Evolutionary conservation across 2,113 vertebrate species (phyloP).

Genomic region (Ptyas mucosa): DNA sequence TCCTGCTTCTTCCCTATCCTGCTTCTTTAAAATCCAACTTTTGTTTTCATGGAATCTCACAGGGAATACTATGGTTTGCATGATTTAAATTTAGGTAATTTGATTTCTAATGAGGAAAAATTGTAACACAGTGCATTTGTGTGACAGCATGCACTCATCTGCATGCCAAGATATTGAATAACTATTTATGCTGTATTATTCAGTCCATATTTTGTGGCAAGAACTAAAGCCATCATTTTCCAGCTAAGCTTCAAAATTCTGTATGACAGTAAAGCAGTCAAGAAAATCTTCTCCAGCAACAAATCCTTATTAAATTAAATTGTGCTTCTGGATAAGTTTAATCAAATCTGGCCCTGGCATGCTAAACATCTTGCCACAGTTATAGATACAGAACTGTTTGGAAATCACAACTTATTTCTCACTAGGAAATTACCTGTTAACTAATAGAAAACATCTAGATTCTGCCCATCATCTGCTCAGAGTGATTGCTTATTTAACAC

Average conservation of each 20-base stretch:
- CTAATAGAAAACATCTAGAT: constrained; percentile 58
- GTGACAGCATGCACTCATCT: not conserved
- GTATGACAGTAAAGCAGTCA: not conserved
- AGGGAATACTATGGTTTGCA: not conserved
- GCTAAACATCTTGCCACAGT: constrained; percentile 14
- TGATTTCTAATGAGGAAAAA: not conserved
- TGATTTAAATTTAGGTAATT: not conserved
- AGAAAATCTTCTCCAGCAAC: not conserved
- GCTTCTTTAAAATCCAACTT: not conserved
- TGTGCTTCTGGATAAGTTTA: not conserved
- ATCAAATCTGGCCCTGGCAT: not conserved
- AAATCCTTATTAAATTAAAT: constrained; percentile 2
- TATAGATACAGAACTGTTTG: constrained; percentile 27
- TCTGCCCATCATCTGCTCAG: constrained; percentile 57
- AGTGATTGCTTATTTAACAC: constrained; percentile 63
- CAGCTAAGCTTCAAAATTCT: not conserved
- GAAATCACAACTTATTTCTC: constrained; percentile 39
- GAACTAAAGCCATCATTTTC: not conserved
- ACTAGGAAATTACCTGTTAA: constrained; percentile 56
- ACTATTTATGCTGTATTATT: not conserved
- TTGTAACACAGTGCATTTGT: not conserved
- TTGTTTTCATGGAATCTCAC: not conserved
- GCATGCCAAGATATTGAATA: not conserved
- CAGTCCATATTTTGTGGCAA: not conserved
- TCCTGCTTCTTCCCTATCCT: not conserved